Conservation (phyloP, 92 coral and sea anemone genomes). For the Galaxea fascicularis region DNA sequence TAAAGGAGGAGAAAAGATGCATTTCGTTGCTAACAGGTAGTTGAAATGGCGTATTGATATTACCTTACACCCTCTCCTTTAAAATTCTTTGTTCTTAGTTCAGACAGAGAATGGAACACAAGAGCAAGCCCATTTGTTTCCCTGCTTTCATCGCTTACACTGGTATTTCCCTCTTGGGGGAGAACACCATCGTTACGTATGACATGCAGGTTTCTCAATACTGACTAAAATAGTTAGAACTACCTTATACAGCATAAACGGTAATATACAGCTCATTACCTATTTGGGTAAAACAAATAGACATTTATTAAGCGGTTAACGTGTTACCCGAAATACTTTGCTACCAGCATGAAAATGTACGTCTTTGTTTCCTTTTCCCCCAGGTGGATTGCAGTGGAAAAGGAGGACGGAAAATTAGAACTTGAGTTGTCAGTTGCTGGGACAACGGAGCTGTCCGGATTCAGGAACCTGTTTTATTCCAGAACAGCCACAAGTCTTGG, state of each 20-base stretch:
- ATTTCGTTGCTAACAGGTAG: slow-evolving; percentile 77
- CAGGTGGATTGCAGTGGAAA: slow-evolving; percentile 90
- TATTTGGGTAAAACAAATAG: too few species aligned
- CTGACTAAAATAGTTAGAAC: too few species aligned
- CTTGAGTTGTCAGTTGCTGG: slow-evolving; percentile 70
- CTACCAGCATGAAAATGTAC: not conserved
- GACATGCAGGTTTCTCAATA: too few species aligned
- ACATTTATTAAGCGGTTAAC: too few species aligned
- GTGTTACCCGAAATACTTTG: too few species aligned
- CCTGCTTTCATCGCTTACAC: too few species aligned
- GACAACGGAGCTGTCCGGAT: slow-evolving; percentile 81
- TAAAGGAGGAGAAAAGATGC: slow-evolving; percentile 55
- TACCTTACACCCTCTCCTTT: not conserved
- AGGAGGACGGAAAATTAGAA: slow-evolving; percentile 77
- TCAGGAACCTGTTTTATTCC: slow-evolving; percentile 77
- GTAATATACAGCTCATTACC: too few species aligned
- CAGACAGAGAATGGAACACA: not conserved
- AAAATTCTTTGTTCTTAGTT: not conserved
- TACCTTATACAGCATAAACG: not conserved
- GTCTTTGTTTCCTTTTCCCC: not conserved
- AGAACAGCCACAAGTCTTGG: slow-evolving; percentile 81
- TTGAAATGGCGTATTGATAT: not conserved
- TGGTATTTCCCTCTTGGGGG: too few species aligned
- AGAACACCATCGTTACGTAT: too few species aligned
- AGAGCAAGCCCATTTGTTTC: too few species aligned